These are phyloP conservation scores for Ptychochromis oligacanthus DNA, from an alignment of 2,113 vertebrate species.

Conservation along the genomic window DNA sequence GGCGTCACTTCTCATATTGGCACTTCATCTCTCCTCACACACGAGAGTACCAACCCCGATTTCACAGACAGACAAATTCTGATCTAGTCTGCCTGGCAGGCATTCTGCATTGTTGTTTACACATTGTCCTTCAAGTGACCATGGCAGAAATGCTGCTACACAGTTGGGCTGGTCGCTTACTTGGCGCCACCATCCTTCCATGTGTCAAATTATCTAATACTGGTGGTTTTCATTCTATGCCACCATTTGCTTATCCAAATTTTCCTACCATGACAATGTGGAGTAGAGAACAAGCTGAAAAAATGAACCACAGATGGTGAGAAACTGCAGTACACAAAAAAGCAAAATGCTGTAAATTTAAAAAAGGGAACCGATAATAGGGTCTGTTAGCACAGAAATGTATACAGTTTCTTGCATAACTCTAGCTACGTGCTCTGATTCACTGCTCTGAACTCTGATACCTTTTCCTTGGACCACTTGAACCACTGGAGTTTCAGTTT, in stretches of 20 bases:
- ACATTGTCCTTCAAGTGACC: constrained; percentile 61
- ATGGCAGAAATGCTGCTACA: constrained; percentile 37
- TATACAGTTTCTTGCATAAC: constrained; percentile 41
- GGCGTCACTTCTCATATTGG: constrained; percentile 47
- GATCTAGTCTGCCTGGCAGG: constrained; percentile 47
- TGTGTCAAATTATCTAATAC: constrained; percentile 44
- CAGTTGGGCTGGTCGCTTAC: not conserved
- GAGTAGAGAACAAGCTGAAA: constrained; percentile 1
- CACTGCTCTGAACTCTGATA: not conserved
- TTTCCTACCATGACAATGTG: constrained; percentile 18
- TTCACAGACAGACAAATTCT: constrained; percentile 46
- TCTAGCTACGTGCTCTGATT: constrained; percentile 12
- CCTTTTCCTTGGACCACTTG: constrained; percentile 29
- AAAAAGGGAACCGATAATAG: not conserved
- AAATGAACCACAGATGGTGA: constrained; percentile 29
- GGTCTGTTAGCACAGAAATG: constrained; percentile 19
- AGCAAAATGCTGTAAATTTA: constrained; percentile 13
- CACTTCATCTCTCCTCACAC: constrained; percentile 29
- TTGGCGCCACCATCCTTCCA: constrained; percentile 24
- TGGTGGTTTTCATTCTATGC: constrained; percentile 30
- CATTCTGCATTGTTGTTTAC: constrained; percentile 42
- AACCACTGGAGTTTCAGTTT: constrained; percentile 44
- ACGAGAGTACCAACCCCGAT: constrained; percentile 26
- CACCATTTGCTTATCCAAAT: constrained; percentile 23
- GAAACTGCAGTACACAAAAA: constrained; percentile 11